A percentile compares a stretch with the other conserved stretches of the same genome.
phyloP scores from a whole-genome alignment of 2,113 vertebrate genomes.

The Oncorhynchus tshawytscha region DNA sequence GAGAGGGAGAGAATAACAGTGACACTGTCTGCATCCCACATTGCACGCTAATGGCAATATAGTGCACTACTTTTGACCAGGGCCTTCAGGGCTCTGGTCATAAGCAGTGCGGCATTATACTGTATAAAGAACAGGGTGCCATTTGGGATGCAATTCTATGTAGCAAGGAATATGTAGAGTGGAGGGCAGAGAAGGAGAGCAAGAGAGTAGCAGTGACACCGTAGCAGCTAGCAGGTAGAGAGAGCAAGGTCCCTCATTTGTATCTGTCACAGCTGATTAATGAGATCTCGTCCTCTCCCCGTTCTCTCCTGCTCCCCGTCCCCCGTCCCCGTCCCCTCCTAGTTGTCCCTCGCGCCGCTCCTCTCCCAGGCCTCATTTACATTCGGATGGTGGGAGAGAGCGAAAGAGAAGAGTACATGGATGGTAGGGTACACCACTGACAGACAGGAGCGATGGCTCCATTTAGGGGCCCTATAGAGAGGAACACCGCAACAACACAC shows the following conservation, averaged over 20 bases:
- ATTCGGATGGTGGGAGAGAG: background rate
- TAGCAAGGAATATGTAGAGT: no score
- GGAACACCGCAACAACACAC: background rate
- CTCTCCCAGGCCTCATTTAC: conserved; percentile 1
- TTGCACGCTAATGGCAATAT: no score
- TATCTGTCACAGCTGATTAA: conserved; percentile 64
- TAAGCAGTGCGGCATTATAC: no score
- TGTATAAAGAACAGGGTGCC: no score
- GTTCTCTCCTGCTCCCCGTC: background rate
- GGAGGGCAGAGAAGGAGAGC: background rate
- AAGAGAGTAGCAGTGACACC: conserved; percentile 8
- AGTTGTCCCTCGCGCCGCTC: background rate
- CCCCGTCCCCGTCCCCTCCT: background rate
- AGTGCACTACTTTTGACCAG: no score
- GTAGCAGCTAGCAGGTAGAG: conserved; percentile 46
- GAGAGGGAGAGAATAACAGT: background rate
- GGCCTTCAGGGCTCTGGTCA: no score
- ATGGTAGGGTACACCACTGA: background rate
- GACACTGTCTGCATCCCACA: conserved; percentile 9
- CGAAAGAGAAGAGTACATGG: background rate
- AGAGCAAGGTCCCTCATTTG: conserved; percentile 58
- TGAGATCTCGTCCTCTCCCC: conserved; percentile 47
- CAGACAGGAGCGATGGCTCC: conserved; percentile 3
- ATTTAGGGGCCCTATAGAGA: background rate
- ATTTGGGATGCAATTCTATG: no score